Base-by-base conservation (phyloP, 2,888 invertebrate genomes). In the Nasonovia ribisnigri region DNA sequence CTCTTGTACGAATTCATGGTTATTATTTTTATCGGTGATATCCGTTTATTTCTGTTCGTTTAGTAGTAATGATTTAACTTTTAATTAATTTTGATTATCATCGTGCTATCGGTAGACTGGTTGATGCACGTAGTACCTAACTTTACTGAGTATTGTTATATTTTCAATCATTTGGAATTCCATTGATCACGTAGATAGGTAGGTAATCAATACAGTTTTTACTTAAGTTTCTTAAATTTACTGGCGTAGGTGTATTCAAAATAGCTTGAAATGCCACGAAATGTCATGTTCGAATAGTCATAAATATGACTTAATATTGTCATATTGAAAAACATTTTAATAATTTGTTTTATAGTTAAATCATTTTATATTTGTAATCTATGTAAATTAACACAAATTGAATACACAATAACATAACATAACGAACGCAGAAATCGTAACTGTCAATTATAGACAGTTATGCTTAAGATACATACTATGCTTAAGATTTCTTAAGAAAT, bases 161-260 rank as follows among this genome's bases (percentile, higher is more conserved):
- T 67, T 51, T 77, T 88, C 67, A 94, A 48, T 94, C 94, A 95
- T 94, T 95, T 94, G 51, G 51, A 13, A 51, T 36, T 67, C 67
- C 5, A 36, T 67, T 67, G 67, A 67, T 67, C 67, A 67, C 67
- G 67, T 67, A 67, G 46, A 11, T 46, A 46, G 46, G 46, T 46
- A 46, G 6, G 36, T 67, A 20, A 67, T 67, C n/a, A 36, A 36
- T 67, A 67, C 36, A n/a, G 67, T 36, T 67, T 67, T 67, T 67
- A 36, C 67, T 67, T 67, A 36, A 16, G n/a, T 36, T 36, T 36
- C 36, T 67, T 67, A 67, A 67, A 67, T 36, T 67, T 67, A 67
- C 36, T 67, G n/a, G n/a, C n/a, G n/a, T 67, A n/a, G 36, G 16
- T 16, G n/a, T 0, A 51, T 51, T 51, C 51, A 51, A 51, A 51